phyloP scores from a whole-genome alignment of 2,113 vertebrate species.

The Syngnathus floridae region DNA sequence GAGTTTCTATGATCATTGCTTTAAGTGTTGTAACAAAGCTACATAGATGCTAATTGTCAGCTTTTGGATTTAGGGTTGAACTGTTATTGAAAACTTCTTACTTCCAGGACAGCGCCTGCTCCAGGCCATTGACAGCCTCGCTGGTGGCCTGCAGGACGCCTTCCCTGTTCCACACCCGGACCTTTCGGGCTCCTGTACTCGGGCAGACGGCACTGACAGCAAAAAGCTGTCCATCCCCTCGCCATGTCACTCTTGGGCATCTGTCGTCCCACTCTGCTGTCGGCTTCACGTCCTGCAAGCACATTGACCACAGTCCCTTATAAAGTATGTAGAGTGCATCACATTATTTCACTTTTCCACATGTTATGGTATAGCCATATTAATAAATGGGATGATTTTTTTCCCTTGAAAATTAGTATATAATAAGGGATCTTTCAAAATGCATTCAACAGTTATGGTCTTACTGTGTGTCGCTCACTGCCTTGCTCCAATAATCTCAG shows the following conservation, averaged over 20 bases:
- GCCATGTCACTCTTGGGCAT: constrained; percentile 80
- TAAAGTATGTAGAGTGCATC: neutral
- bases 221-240: constrained; percentile 92
- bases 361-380: neutral
- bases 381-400: too few relatives aligned
- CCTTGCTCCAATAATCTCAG: too few relatives aligned
- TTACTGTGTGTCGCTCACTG: too few relatives aligned
- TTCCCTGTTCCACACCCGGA: constrained; percentile 70
- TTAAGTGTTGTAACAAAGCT: too few relatives aligned
- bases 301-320: neutral
- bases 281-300: constrained; percentile 71
- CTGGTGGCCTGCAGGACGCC: constrained; percentile 90
- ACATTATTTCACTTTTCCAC: neutral
- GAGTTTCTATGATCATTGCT: too few relatives aligned
- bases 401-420: too few relatives aligned
- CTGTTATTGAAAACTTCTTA: constrained; percentile 55
- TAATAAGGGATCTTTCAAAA: neutral
- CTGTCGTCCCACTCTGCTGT: constrained; percentile 82
- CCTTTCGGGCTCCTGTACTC: constrained; percentile 73
- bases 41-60: too few relatives aligned
- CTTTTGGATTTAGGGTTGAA: too few relatives aligned
- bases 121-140: constrained; percentile 82
- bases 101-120: constrained; percentile 90
- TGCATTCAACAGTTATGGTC: neutral
- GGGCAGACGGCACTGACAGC: constrained; percentile 84